These are phyloP conservation scores for Caradrina clavipalpis DNA, from an alignment of 2,888 invertebrate genomes.

Conservation along the genomic window DNA sequence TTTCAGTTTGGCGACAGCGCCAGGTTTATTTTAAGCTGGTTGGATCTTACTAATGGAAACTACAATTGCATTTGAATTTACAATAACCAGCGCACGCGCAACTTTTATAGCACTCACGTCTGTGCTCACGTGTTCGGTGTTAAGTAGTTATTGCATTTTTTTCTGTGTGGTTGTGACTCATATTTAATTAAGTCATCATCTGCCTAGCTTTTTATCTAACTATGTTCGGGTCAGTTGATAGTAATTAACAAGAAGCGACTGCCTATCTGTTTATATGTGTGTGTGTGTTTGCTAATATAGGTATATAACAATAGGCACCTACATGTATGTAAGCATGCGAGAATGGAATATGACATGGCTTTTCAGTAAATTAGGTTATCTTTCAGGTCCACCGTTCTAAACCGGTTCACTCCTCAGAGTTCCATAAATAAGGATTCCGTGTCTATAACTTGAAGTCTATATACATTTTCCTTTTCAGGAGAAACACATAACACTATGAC, in stretches of 20 bases:
- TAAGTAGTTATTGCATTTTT: no score
- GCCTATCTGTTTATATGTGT: no score
- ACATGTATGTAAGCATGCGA: not conserved
- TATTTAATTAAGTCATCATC: no score
- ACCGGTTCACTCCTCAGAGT: not conserved
- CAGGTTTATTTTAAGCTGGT: slow-evolving; percentile 14
- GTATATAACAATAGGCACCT: no score
- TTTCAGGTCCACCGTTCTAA: not conserved
- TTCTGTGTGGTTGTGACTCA: no score
- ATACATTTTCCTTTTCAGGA: slow-evolving; percentile 2
- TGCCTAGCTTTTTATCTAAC: no score
- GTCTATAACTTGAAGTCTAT: no score
- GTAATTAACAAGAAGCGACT: no score
- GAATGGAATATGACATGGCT: not conserved
- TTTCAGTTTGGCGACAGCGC: slow-evolving; percentile 5
- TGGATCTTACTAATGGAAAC: not conserved
- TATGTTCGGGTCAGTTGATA: no score
- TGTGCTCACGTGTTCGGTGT: no score
- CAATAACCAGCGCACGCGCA: not conserved
- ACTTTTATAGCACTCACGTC: no score
- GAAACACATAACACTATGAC: not conserved
- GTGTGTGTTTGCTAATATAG: no score
- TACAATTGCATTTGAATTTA: not conserved
- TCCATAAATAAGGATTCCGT: not conserved
- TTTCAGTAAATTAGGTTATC: not conserved